These are phyloP conservation scores for Syndactyla subalaris DNA, from an alignment of 2,797 vertebrate species.

Conservation along the genomic window DNA sequence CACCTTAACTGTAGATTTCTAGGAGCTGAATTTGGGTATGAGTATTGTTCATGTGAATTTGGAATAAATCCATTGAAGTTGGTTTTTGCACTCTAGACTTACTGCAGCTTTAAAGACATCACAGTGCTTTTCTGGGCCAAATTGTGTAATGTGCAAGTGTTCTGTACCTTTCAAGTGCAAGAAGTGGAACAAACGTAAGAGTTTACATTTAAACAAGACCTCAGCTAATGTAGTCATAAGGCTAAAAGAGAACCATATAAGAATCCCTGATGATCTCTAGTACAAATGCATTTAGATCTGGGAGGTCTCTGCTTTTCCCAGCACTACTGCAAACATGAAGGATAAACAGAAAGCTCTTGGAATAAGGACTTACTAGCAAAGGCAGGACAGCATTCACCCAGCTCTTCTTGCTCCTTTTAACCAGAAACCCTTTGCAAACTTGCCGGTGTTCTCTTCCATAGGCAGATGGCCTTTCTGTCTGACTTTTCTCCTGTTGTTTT, in stretches of 20 bases:
- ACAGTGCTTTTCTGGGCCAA: background rate
- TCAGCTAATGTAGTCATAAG: background rate
- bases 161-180: background rate
- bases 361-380: background rate
- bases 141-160: background rate
- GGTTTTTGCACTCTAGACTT: background rate
- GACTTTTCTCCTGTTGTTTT: background rate
- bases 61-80: background rate
- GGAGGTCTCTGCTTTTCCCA: background rate
- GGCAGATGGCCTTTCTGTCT: background rate
- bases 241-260: background rate
- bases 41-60: background rate
- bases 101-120: background rate
- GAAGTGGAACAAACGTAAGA: background rate
- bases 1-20: background rate
- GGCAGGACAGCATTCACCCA: background rate
- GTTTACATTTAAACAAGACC: background rate
- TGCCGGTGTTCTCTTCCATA: background rate
- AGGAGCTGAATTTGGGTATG: background rate
- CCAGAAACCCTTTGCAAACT: background rate
- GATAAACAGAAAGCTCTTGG: background rate
- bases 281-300: background rate
- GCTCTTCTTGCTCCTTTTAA: background rate
- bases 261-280: background rate
- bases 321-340: background rate